phyloP scores from a whole-genome alignment of 1,140 invertebrate genomes.

The Meloidogyne exigua region DNA sequence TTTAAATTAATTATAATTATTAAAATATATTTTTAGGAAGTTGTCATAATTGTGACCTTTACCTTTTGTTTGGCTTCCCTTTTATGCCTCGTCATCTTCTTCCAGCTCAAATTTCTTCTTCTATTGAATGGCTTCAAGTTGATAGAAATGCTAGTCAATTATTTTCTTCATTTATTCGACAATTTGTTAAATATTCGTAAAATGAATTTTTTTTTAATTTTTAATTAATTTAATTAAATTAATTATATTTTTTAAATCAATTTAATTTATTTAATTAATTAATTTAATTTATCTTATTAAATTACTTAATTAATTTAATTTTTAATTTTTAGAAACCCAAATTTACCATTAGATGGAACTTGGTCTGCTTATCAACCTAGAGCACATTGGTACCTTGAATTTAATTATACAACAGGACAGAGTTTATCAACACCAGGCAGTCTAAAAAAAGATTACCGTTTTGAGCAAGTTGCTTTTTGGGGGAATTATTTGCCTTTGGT shows the following conservation, averaged over 20 bases:
- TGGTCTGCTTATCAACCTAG: constrained; percentile 58
- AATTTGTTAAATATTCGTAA: constrained; percentile 55
- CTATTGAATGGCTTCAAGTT: constrained; percentile 47
- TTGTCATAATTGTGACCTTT: constrained; percentile 62
- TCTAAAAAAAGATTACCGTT: constrained; percentile 56
- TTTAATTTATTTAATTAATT: background rate
- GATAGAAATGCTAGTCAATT: constrained; percentile 59
- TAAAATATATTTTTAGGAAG: constrained; percentile 36
- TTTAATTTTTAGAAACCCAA: constrained; percentile 48
- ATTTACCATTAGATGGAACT: constrained; percentile 47
- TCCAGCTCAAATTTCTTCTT: constrained; percentile 44
- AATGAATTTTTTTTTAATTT: background rate
- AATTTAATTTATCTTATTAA: too few relatives aligned
- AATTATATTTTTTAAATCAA: too few relatives aligned
- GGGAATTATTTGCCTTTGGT: constrained; percentile 58
- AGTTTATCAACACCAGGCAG: constrained; percentile 36
- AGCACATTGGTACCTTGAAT: constrained; percentile 59
- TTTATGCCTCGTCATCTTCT: constrained; percentile 54
- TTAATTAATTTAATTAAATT: background rate
- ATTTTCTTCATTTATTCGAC: constrained; percentile 53
- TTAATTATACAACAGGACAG: constrained; percentile 48
- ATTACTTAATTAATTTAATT: background rate
- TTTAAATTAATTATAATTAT: too few relatives aligned
- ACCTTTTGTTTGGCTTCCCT: constrained; percentile 59
- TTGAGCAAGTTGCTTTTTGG: constrained; percentile 60